These are phyloP conservation scores for Petromus typicus DNA, from an alignment of 2,113 vertebrate genomes.

Conservation along the genomic window DNA sequence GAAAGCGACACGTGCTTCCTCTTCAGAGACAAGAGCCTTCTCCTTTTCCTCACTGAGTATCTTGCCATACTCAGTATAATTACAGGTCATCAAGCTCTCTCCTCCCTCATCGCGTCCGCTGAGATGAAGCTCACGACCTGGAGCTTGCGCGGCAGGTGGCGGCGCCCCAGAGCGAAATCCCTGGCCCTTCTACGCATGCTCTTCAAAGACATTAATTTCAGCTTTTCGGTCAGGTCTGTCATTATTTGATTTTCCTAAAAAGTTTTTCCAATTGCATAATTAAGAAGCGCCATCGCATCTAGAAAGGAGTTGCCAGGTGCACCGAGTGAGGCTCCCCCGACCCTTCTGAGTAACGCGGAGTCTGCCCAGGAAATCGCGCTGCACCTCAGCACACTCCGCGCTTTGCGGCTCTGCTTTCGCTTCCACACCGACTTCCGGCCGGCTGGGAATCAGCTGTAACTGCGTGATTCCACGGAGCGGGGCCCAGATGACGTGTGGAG, in stretches of 20 bases:
- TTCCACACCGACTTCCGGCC: neutral
- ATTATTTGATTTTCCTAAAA: constrained; percentile 29
- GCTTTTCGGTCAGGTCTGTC: neutral
- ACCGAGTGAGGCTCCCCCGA: neutral
- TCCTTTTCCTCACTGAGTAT: too few relatives aligned
- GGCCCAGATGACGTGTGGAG: neutral
- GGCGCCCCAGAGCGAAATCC: too few relatives aligned
- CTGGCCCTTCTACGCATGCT: neutral
- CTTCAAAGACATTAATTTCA: neutral
- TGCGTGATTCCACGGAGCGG: neutral
- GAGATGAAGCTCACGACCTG: too few relatives aligned
- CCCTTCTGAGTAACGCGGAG: neutral
- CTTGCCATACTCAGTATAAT: too few relatives aligned
- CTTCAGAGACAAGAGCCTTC: too few relatives aligned
- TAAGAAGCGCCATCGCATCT: neutral
- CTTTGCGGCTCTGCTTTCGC: neutral
- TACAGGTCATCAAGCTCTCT: too few relatives aligned
- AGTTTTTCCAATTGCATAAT: neutral
- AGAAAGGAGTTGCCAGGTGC: neutral
- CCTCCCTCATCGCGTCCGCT: too few relatives aligned
- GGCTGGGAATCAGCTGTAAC: constrained; percentile 22
- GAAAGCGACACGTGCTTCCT: too few relatives aligned
- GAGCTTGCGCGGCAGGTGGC: too few relatives aligned
- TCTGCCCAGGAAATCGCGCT: neutral
- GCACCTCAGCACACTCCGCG: neutral